Conservation (phyloP, 2,888 invertebrate genomes). For the Drosophila suboccidentalis region DNA sequence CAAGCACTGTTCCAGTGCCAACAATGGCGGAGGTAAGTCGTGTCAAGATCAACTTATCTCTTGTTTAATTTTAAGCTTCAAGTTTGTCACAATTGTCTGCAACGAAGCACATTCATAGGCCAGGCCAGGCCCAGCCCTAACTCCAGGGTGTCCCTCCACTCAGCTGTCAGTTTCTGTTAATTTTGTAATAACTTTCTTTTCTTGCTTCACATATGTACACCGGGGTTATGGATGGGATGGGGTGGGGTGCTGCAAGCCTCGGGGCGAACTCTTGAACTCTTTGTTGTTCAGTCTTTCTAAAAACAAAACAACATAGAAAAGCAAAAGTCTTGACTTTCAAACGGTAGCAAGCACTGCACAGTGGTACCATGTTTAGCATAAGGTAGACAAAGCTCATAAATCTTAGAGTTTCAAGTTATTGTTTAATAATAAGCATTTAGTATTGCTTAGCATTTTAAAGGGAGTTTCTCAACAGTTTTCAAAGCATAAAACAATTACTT, state of each 20-base stretch:
- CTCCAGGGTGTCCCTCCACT: constrained; percentile 40
- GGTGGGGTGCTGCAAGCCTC: constrained; percentile 17
- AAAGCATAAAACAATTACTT: no score
- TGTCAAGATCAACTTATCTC: constrained; percentile 4
- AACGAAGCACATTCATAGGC: constrained; percentile 36
- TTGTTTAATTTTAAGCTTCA: background rate
- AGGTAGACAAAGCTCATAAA: background rate
- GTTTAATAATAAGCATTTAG: background rate
- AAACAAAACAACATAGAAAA: constrained; percentile 61
- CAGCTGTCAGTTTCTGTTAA: constrained; percentile 66
- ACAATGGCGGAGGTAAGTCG: constrained; percentile 83
- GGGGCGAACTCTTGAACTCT: constrained; percentile 71
- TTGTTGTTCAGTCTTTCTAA: constrained; percentile 69
- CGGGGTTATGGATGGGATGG: background rate
- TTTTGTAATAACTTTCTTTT: constrained; percentile 80
- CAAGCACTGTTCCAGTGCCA: constrained; percentile 86
- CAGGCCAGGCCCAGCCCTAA: constrained; percentile 20
- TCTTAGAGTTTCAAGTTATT: background rate
- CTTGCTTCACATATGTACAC: constrained; percentile 58
- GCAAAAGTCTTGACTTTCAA: constrained; percentile 73
- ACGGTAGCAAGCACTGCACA: constrained; percentile 59
- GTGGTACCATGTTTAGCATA: constrained; percentile 35
- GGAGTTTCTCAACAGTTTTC: background rate
- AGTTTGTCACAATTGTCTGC: constrained; percentile 56
- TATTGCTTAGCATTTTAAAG: background rate